Evolutionary conservation across 2,888 invertebrate species (phyloP), one percentile per base, ranked within the genome.

Genomic region (Pollenia angustigena): DNA sequence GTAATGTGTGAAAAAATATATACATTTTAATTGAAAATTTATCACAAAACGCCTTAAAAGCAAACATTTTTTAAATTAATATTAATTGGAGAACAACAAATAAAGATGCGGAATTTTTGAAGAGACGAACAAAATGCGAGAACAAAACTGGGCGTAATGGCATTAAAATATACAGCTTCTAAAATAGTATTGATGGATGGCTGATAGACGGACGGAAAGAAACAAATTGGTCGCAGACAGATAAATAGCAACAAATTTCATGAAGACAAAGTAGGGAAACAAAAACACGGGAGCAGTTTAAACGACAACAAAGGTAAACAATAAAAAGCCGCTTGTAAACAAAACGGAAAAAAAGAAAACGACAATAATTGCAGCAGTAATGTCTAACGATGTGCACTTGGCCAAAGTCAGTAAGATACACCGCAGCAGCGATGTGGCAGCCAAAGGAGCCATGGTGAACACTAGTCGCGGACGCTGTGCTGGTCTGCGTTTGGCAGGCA

Each of bases 321-420:
- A 72, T 72, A 68, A 48, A 74, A 84, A 81, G 74, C 81, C 81
- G 71, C 80, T 54, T 58, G 44, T 66, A 69, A 60, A 69, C 52
- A 69, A 81, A 68, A 42, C 18, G 18, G 46, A 72, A 6, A 75
- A 40, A 66, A 54, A 4, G 32, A 23, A 58, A 62, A 46, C 44
- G 16, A 23, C 54, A 66, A 74, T 52, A 62, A 40, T 16, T 68
- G 14, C 18, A 69, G 32, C 18, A 58, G 87, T 74, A 69, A 92
- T 92, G 92, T 91, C 91, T 23, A 92, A 92, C 82, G 92, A 92
- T 89, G 92, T 92, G 52, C 92, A 92, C 88, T 83, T 92, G 54
- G 92, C 92, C n/a, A 90, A 91, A 68, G 91, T 92, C 14, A 91
- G 91, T 78, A 91, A 90, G 82, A 92, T 92, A 50, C 87, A 88